Percentiles rank a stretch among this genome's conserved stretches.
Evolutionary conservation across 2,113 vertebrate genomes (phyloP).

Genomic region (Carollia perspicillata): DNA sequence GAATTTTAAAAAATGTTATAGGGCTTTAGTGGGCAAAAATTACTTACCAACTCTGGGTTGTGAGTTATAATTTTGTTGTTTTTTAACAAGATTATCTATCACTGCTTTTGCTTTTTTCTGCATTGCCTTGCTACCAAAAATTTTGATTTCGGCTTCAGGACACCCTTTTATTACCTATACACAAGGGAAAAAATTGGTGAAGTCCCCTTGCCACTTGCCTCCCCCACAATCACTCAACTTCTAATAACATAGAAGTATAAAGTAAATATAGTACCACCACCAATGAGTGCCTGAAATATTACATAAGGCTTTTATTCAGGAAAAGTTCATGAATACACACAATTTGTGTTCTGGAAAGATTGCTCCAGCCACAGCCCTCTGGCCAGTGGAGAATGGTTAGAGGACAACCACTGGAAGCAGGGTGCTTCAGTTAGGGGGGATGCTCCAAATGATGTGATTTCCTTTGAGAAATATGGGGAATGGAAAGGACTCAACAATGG

Average conservation of each 20-base stretch:
- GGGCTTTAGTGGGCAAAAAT: background rate
- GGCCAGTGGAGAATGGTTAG: background rate
- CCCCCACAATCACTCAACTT: background rate
- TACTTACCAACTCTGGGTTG: constrained; percentile 77
- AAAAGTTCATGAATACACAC: background rate
- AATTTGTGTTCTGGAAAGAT: background rate
- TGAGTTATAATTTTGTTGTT: constrained; percentile 54
- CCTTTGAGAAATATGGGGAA: background rate
- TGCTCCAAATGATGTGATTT: background rate
- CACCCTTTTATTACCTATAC: constrained; percentile 87
- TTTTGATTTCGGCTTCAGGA: constrained; percentile 85
- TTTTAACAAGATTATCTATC: constrained; percentile 86
- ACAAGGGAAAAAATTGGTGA: background rate
- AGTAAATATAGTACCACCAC: background rate
- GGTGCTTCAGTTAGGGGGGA: background rate
- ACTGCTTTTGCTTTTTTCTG: constrained; percentile 90
- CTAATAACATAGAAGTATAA: constrained; percentile 20
- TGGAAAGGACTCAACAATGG: background rate
- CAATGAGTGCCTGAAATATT: background rate
- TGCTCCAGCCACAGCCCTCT: background rate
- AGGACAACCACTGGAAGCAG: background rate
- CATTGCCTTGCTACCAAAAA: constrained; percentile 85
- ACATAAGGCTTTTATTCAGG: background rate
- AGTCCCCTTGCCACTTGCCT: background rate
- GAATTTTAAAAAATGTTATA: background rate